Conservation (phyloP, 2,113 vertebrate genomes). For the Thamnaconus septentrionalis region DNA sequence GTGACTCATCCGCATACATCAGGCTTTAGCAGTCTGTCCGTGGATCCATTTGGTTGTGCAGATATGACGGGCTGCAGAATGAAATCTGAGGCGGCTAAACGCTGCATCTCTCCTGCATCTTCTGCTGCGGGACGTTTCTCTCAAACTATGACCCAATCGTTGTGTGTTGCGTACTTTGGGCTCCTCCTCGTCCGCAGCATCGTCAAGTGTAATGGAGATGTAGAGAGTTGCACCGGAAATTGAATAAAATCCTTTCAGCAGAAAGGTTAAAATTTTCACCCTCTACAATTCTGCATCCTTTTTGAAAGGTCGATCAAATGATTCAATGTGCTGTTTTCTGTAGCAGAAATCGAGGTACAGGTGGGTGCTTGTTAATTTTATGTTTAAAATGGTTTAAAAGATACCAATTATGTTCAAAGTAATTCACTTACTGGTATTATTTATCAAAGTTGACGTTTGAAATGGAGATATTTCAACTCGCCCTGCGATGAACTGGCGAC, state of each 20-base stretch:
- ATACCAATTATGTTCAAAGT: no score
- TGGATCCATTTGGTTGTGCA: not conserved
- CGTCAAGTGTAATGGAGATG: not conserved
- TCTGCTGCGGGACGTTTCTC: constrained; percentile 65
- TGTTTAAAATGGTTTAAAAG: no score
- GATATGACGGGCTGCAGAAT: not conserved
- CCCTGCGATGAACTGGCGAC: no score
- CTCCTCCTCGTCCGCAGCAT: constrained; percentile 48
- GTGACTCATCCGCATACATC: constrained; percentile 26
- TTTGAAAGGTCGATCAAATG: no score
- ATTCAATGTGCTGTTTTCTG: no score
- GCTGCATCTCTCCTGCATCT: constrained; percentile 11
- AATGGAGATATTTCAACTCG: no score
- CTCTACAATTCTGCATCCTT: not conserved
- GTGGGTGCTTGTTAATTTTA: no score
- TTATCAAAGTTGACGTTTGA: no score
- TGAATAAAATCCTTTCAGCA: accelerated
- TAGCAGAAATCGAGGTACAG: no score
- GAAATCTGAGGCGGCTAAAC: not conserved
- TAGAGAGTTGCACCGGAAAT: constrained; percentile 11
- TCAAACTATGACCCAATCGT: constrained; percentile 66
- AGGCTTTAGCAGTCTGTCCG: not conserved
- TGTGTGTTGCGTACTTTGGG: constrained; percentile 59
- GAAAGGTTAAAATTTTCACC: constrained; percentile 29
- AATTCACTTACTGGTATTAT: no score